Conservation (phyloP, 2,888 invertebrate genomes). For the Drosophila ustulata region DNA sequence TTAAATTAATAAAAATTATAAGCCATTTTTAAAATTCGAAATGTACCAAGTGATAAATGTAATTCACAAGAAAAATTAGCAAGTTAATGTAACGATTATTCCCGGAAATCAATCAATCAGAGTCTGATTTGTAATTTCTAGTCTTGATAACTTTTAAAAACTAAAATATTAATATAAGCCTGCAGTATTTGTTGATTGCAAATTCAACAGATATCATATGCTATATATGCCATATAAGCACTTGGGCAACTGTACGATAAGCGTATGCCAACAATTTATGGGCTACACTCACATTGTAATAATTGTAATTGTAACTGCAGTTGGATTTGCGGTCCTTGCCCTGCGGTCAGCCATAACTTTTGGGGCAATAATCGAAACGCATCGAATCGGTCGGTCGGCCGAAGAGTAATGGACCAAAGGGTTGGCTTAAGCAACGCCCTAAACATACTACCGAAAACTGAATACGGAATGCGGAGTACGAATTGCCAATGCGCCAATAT, state of each 20-base stretch:
- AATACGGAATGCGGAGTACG: not conserved
- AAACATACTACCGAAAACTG: conserved; percentile 71
- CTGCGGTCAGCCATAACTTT: conserved; percentile 61
- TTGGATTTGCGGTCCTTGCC: conserved; percentile 29
- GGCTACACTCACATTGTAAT: conserved; percentile 38
- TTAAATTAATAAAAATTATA: not conserved
- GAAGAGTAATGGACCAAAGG: conserved; percentile 71
- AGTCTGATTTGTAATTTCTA: too few relatives aligned
- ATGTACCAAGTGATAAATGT: not conserved
- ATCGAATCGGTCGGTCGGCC: not conserved
- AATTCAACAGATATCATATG: not conserved
- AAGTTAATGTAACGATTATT: not conserved
- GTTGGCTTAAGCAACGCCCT: conserved; percentile 71
- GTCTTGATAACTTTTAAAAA: too few relatives aligned
- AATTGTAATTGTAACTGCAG: conserved; percentile 53
- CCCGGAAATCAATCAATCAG: not conserved
- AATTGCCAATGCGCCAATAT: conserved; percentile 47
- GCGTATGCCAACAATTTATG: conserved; percentile 43
- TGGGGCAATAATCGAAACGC: conserved; percentile 62
- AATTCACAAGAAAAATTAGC: too few relatives aligned
- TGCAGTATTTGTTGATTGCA: not conserved
- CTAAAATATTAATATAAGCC: too few relatives aligned
- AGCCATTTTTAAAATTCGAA: not conserved
- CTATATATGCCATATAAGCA: conserved; percentile 15
- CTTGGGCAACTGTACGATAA: conserved; percentile 12